Conservation (phyloP, 2,113 vertebrate genomes). For the Oryzias curvinotus region DNA sequence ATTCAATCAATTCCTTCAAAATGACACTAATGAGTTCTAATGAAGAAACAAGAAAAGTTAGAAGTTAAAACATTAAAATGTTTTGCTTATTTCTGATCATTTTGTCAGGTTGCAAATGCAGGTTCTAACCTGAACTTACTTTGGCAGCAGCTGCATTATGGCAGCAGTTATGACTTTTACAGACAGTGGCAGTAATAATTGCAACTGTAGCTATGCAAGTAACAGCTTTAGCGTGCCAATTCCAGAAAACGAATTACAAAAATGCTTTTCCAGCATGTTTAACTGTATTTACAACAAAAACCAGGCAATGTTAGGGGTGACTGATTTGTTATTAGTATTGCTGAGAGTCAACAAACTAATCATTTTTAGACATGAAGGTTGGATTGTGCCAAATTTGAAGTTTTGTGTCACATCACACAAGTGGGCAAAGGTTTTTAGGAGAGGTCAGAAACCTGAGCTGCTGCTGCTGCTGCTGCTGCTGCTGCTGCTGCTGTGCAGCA, state of each 20-base stretch:
- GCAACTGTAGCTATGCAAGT: constrained; percentile 6
- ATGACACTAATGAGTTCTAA: not conserved
- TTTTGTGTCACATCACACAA: too few relatives aligned
- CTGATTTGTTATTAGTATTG: constrained; percentile 24
- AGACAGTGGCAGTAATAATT: constrained; percentile 4
- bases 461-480: constrained; percentile 5
- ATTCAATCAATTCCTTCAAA: not conserved
- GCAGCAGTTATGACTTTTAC: constrained; percentile 23
- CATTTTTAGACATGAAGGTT: constrained; percentile 1
- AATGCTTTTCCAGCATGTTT: constrained; percentile 18
- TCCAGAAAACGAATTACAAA: not conserved
- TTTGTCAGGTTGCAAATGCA: too few relatives aligned
- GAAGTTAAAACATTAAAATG: not conserved
- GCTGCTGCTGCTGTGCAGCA: constrained; percentile 3
- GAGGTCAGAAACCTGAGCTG: constrained; percentile 5
- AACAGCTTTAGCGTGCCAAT: constrained; percentile 26
- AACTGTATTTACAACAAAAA: constrained; percentile 6
- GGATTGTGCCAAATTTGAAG: too few relatives aligned
- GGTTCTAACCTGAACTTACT: not conserved
- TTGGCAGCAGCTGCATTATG: constrained; percentile 1
- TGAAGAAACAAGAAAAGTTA: not conserved
- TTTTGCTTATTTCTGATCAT: not conserved
- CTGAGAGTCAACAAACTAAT: constrained; percentile 11
- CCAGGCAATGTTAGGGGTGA: constrained; percentile 6
- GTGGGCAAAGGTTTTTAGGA: not conserved